Base-by-base conservation (phyloP, 2,797 vertebrate species). In the Etheostoma perlongum region DNA sequence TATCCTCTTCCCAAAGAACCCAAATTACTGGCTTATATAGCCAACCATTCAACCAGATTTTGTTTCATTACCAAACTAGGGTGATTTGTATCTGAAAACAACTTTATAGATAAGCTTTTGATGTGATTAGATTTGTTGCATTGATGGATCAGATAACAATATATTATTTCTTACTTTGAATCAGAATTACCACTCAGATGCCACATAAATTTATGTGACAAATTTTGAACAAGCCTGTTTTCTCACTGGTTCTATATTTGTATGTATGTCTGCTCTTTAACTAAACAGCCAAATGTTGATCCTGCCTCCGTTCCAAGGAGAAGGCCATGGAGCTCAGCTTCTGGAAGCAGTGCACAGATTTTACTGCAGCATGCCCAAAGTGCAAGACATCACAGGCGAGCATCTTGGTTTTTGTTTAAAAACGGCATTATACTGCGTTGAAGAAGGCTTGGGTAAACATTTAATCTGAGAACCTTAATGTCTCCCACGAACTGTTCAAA, bases 371-470 rank as follows among this genome's bases (percentile, higher is more conserved):
- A 93, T 95, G 79, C 95, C 97, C 85, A 95, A 96, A 88, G 96
- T 99, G 81, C 96, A 98, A 95, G 98, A 99, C 94, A 97, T 99
- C 90, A 99, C 98, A 94, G 98, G 98, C 99, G 92, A 89, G 80
- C 60, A 2, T 60, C 25, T 12, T 4, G 12, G 8, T n/a, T 40
- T 23, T 2, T 12, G 64, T 23, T 30, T 25, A 58, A 59, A 21
- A 72, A 25, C 11, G n/a, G 7, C 46, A 57, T 62, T 72, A 40
- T 63, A 61, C 27, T 60, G 11, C 54, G 13, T 69, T 25, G 14
- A 30, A 52, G 59, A 57, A 69, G 47, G 53, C 2, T 13, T 36
- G 23, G 16, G 69, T 74, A 58, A 78, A 68, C 51, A 66, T 86
- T 68, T 72, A 57, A 79, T 81, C 36, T 65, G 27, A 78, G 48